Evolutionary conservation across 2,113 vertebrate genomes (phyloP), one percentile per base, ranked within the genome.

Genomic region (Eulacestoma nigropectus): DNA sequence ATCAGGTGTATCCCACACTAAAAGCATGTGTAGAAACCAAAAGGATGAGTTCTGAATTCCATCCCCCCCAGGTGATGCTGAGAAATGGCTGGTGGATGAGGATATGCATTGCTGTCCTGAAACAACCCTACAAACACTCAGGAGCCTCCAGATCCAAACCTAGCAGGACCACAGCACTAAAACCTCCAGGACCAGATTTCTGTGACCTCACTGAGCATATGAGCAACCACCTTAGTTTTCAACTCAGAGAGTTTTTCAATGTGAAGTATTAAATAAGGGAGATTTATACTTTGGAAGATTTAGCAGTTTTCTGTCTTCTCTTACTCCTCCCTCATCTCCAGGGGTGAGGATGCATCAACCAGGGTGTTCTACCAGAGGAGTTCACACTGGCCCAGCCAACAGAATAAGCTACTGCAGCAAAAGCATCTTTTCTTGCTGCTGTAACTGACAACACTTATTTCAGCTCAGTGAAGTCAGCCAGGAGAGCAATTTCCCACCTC

Each of bases 291-390:
- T 7, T 1, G 55, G 79, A 91, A 92, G 83, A 82, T 63, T 69
- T 84, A 91, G 78, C 87, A 85, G 57, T 85, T 96, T 96, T 80
- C 76, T 92, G 84, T 75, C 33, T 21, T 41, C 88, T 96, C 91
- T 92, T 83, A 89, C 39, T 91, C 84, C 59, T 95, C 73, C 68
- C 84, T 96, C 84, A 94, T 90, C 96, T 96, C 83, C 78, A 95
- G 67, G 56, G 41, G 11, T 85, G 44, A 96, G 50, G 84, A 94
- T 89, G 69, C 81, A 93, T 64, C 93, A 85, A 27, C 73, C 82
- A 78, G 86, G 20, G 12, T 97, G 90, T 49, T 74, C n/a, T 41
- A 78, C 23, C 11, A 30, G 39, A 94, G 56, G 32, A 70, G 13
- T 26, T 91, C 41, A 60, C 0, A 2, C 46, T 5, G 37, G 56